Conservation (phyloP, 2,113 vertebrate species). For the Erythrocercus mccallii region DNA sequence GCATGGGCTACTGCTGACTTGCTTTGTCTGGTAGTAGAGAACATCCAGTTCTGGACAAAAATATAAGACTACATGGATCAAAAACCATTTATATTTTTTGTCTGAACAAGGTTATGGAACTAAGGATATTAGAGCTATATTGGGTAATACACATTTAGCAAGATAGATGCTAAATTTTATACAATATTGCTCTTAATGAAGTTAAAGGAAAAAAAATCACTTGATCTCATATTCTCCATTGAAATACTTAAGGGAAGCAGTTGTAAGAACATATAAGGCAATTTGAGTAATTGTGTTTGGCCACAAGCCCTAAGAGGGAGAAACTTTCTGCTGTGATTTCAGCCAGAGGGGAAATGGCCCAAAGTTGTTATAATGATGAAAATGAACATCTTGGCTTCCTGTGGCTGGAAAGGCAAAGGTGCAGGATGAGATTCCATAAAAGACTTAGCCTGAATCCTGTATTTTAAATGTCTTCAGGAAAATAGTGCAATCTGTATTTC, state of each 20-base stretch:
- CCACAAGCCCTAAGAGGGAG: not conserved
- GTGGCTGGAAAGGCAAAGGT: not conserved
- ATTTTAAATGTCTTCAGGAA: not conserved
- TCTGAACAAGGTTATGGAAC: not conserved
- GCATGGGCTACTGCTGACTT: constrained; percentile 52
- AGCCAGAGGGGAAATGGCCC: not conserved
- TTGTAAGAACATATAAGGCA: not conserved
- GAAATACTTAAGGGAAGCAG: not conserved
- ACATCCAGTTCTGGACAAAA: constrained; percentile 22
- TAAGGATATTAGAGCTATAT: not conserved
- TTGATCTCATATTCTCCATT: not conserved
- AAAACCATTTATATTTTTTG: not conserved
- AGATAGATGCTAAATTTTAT: not conserved
- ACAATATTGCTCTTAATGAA: not conserved
- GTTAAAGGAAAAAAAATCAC: not conserved
- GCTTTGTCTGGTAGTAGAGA: constrained; percentile 25
- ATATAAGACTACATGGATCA: not conserved
- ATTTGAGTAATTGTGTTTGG: not conserved
- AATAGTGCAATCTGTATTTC: not conserved
- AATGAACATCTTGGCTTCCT: not conserved
- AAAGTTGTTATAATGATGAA: not conserved
- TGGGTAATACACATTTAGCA: not conserved
- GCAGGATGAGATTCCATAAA: not conserved
- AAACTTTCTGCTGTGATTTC: not conserved
- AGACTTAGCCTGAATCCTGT: not conserved